Evolutionary conservation across 30 jellyfish, hydroid and myxozoan genomes (phyloP).

Genomic region (Haliclystus octoradiatus): DNA sequence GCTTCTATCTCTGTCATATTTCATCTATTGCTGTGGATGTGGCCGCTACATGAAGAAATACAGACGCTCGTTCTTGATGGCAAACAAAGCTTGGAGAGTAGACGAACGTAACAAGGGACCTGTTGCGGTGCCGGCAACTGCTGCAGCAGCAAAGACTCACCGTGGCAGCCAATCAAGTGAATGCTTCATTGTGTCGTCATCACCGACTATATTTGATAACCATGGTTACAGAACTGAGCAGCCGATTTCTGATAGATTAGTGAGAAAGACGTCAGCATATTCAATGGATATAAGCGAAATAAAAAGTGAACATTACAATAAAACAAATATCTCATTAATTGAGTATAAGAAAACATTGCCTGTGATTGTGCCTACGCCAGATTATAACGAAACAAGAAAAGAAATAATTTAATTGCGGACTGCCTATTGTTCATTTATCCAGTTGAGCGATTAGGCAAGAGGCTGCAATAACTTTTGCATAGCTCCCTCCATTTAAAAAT

Average conservation of each 20-base stretch:
- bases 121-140: neutral
- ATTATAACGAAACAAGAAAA: neutral
- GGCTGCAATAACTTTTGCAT: no score
- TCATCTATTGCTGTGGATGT: conserved; percentile 86
- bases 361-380: neutral
- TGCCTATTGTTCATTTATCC: no score
- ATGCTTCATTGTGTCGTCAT: neutral
- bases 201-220: neutral
- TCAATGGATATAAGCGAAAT: neutral
- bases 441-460: no score
- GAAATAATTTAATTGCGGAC: no score
- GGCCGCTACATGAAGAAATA: conserved; percentile 59
- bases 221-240: neutral
- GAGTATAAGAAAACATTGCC: neutral
- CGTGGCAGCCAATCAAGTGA: neutral
- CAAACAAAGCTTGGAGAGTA: conserved; percentile 60
- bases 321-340: neutral
- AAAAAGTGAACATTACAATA: neutral
- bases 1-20: conserved; percentile 61
- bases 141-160: neutral
- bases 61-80: conserved; percentile 72
- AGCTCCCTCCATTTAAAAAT: no score
- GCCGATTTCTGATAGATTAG: neutral
- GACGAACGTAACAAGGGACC: conserved; percentile 44
- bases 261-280: neutral